phyloP scores from a whole-genome alignment of 2,797 vertebrate species.

The Leuciscus waleckii region DNA sequence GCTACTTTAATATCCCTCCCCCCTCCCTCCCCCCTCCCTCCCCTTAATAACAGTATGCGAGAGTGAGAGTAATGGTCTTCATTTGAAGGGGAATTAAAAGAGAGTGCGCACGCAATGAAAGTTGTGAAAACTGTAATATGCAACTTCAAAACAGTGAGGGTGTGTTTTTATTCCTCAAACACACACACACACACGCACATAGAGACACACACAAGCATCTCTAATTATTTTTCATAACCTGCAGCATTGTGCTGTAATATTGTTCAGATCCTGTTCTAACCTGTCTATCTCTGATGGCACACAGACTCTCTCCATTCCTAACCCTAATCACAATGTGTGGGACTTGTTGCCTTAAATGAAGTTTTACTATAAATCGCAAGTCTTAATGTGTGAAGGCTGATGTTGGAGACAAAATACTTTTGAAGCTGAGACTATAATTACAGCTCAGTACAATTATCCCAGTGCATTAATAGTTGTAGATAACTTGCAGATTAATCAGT shows the following conservation, averaged over 20 bases:
- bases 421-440: slow-evolving; percentile 91
- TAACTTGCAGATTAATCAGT: slow-evolving; percentile 95
- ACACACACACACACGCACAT: slow-evolving; percentile 26
- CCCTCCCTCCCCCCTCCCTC: background rate
- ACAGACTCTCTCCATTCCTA: slow-evolving; percentile 61
- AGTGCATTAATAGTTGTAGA: slow-evolving; percentile 95
- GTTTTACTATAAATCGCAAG: slow-evolving; percentile 86
- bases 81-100: slow-evolving; percentile 83
- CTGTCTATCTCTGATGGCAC: slow-evolving; percentile 73
- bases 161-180: slow-evolving; percentile 53
- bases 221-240: slow-evolving; percentile 89
- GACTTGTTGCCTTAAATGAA: slow-evolving; percentile 85
- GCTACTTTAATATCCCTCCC: slow-evolving; percentile 63
- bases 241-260: slow-evolving; percentile 83
- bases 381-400: slow-evolving; percentile 89
- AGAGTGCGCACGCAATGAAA: slow-evolving; percentile 73
- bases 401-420: slow-evolving; percentile 85
- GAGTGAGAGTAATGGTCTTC: slow-evolving; percentile 80
- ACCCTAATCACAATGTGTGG: slow-evolving; percentile 57
- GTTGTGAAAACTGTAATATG: slow-evolving; percentile 79
- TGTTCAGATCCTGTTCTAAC: slow-evolving; percentile 74
- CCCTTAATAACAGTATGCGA: slow-evolving; percentile 69
- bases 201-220: slow-evolving; percentile 64
- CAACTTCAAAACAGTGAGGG: slow-evolving; percentile 74
- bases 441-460: slow-evolving; percentile 95